Base-by-base conservation (phyloP, 2,113 vertebrate genomes). In the Pterocles gutturalis region DNA sequence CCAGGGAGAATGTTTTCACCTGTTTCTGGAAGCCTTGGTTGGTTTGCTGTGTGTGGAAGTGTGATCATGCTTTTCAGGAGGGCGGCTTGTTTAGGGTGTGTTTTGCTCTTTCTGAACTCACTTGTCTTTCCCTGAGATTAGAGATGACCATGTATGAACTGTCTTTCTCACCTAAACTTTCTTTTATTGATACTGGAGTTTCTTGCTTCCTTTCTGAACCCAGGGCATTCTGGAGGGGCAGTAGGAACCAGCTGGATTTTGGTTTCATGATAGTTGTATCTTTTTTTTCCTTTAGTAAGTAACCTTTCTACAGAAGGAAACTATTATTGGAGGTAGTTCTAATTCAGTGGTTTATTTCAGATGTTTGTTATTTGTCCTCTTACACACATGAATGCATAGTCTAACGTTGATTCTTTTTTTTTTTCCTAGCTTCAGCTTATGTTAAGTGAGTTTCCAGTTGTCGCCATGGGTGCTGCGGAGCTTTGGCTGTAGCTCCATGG, bases 401-500 rank as follows among this genome's bases (percentile, higher is more conserved):
- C 62, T 87, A 29, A 71, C 4, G 34, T 29, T 66, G 83, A 66
- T 76, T 88, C 34, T n/a, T 36, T 67, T 65, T 29, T 34, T 41
- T 19, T 17, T 20, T 15, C 4, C 19, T 17, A 53, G 69, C 87
- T 62, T 58, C 58, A 83, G 87, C 22, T 75, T 17, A 2, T 7
- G 11, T 49, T 92, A 33, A 71, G 69, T 29, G 76, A 87, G 81
- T 79, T 90, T 17, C 89, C 66, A 77, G 80, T 81, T 92, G 94
- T 90, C 76, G 48, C 91, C 84, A 67, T 55, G 93, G 92, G 41
- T 93, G 94, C 87, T 91, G 71, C 11, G 81, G 62, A 78, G 81
- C 70, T 93, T 67, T 87, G 93, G 49, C 87, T 75, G 89, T 49
- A 58, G 93, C 89, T 96, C 94, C 93, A 79, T 94, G 89, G 89